phyloP scores from a whole-genome alignment of 2,888 invertebrate species.

The Priocnemis perturbator region DNA sequence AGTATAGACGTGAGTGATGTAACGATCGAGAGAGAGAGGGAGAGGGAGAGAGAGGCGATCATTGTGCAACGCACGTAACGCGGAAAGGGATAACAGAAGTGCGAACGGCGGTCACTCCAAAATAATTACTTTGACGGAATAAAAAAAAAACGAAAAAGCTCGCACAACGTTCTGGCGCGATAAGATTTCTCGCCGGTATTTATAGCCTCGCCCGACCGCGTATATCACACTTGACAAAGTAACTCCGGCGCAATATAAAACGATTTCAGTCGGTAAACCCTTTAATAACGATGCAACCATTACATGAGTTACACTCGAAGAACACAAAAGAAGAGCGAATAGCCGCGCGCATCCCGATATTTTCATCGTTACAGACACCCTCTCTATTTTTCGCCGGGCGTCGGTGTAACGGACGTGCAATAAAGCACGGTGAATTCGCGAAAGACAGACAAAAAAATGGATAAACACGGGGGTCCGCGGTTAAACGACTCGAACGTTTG shows the following conservation, averaged over 20 bases:
- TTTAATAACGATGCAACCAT: background rate
- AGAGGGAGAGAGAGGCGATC: too few species aligned
- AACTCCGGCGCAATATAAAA: too few species aligned
- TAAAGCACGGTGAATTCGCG: conserved; percentile 22
- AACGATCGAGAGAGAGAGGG: too few species aligned
- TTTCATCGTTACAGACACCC: background rate
- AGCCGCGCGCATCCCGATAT: background rate
- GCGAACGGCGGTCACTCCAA: background rate
- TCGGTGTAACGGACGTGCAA: conserved; percentile 40
- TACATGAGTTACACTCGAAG: conserved; percentile 2
- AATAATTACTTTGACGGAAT: background rate
- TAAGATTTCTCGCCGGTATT: too few species aligned
- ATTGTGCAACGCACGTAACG: background rate
- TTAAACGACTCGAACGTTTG: conserved; percentile 41
- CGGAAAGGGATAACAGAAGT: background rate
- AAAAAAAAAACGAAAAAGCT: background rate
- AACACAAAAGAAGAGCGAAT: background rate
- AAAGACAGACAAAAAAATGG: conserved; percentile 13
- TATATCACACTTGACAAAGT: too few species aligned
- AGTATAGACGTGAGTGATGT: conserved; percentile 17
- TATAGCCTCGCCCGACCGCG: too few species aligned
- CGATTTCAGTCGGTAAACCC: too few species aligned
- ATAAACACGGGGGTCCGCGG: conserved; percentile 36
- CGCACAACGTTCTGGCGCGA: too few species aligned
- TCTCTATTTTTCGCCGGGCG: conserved; percentile 14